Base-by-base conservation (phyloP, 2,113 vertebrate genomes). In the Turnix velox region DNA sequence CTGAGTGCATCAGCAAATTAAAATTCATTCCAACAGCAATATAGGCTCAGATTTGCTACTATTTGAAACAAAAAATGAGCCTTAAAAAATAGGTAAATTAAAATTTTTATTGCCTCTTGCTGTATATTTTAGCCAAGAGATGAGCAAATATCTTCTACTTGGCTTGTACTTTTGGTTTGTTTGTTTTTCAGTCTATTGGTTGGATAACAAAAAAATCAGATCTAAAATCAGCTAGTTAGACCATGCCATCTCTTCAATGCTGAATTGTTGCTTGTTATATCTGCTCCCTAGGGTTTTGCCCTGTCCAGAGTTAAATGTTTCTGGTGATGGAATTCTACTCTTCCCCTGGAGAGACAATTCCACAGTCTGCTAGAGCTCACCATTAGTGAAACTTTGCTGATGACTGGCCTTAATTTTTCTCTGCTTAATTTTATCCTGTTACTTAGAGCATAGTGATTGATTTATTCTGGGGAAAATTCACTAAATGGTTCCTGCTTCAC, bases 381-480 rank as follows among this genome's bases (percentile, higher is more conserved):
- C 68, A 91, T 91, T 92, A 95, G 82, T 68, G 90, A 93, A 94
- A 83, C 93, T 93, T 92, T 88, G 78, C 88, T 93, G 73, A 84
- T 92, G 75, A 97, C 88, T 63, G 55, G 65, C 76, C 76, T 75
- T 91, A 92, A 91, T 96, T 95, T 92, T 89, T 84, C 68, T 88
- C 68, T 91, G 88, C 90, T 94, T 90, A 91, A 92, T 95, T 96
- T 94, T 80, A 93, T 91, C 87, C 91, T 91, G 84, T 91, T 95
- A 88, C 78, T 89, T 89, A 73, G 78, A 95, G 54, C 7, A 0
- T 42, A 85, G 75, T 85, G 88, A 95, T 94, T 94, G 84, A 94
- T 94, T 95, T 94, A 91, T 94, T 95, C 90, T 87, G 76, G 73
- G 79, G 92, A 92, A 92, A 96, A 96, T 87, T 94, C 84, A 85